These are phyloP conservation scores for Lagodon rhomboides DNA, from an alignment of 2,797 vertebrate species.

Conservation along the genomic window DNA sequence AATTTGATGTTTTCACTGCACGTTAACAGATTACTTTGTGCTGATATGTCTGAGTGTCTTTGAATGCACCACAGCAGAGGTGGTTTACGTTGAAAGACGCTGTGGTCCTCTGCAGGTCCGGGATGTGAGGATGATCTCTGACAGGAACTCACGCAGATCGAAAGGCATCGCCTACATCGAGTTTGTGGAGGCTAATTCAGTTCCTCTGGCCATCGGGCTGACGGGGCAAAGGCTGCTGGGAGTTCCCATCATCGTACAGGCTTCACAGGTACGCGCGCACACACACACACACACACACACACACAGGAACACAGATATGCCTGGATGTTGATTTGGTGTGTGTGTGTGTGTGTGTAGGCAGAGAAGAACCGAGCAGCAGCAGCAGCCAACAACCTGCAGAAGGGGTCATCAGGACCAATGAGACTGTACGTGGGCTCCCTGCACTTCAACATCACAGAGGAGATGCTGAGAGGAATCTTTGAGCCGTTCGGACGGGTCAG, in stretches of 20 bases:
- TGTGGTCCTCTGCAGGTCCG: constrained; percentile 86
- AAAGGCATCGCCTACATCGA: constrained; percentile 99
- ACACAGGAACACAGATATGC: background rate
- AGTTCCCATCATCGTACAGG: constrained; percentile 97
- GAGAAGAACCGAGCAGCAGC: constrained; percentile 98
- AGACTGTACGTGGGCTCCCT: constrained; percentile 95
- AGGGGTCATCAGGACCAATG: constrained; percentile 94
- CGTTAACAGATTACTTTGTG: background rate
- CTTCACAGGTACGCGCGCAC: constrained; percentile 90
- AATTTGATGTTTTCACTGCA: background rate
- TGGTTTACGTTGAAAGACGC: background rate
- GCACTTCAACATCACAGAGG: constrained; percentile 98
- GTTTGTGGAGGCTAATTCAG: constrained; percentile 95
- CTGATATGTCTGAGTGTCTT: background rate
- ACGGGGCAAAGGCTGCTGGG: constrained; percentile 96
- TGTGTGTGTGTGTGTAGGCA: constrained; percentile 82
- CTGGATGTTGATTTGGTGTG: background rate
- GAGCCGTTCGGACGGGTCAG: constrained; percentile 96
- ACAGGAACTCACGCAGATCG: constrained; percentile 97
- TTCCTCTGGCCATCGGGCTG: constrained; percentile 96
- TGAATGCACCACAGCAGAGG: background rate
- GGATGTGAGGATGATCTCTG: constrained; percentile 98
- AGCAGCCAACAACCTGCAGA: constrained; percentile 95
- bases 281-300: background rate
- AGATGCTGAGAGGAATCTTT: constrained; percentile 98